Evolutionary conservation across 2,888 invertebrate genomes (phyloP).

Genomic region (Cacoxenus indagator): DNA sequence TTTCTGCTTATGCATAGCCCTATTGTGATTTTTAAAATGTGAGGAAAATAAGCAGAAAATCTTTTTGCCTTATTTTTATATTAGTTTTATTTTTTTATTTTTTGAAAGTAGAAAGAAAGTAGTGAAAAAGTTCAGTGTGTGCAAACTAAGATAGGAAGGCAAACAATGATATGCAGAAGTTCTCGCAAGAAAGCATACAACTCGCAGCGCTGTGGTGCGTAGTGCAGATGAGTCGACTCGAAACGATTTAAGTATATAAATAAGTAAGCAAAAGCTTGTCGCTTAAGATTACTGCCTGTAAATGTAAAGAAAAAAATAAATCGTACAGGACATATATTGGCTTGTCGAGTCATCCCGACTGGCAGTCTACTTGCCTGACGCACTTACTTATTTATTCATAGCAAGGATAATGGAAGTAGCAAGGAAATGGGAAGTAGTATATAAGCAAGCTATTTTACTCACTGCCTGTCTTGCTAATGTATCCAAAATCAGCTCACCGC

Average conservation of each 20-base stretch:
- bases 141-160: too few species aligned
- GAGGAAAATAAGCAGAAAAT: conserved; percentile 21
- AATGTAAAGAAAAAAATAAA: conserved; percentile 45
- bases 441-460: neutral
- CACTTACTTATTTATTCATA: conserved; percentile 61
- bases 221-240: neutral
- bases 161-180: too few species aligned
- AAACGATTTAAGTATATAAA: conserved; percentile 45
- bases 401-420: conserved; percentile 45
- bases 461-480: conserved; percentile 35
- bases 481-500: too few species aligned
- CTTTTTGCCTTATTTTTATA: too few species aligned
- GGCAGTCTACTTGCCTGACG: neutral
- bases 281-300: conserved; percentile 58
- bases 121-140: too few species aligned
- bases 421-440: neutral
- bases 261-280: conserved; percentile 63
- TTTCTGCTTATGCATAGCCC: conserved; percentile 45
- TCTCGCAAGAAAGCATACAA: too few species aligned
- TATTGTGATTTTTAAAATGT: conserved; percentile 64
- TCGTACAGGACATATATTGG: neutral
- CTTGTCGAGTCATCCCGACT: neutral
- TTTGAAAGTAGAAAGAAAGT: too few species aligned
- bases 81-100: too few species aligned
- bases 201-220: too few species aligned